Conservation (phyloP, 2,797 vertebrate genomes). For the Arrhamphus sclerolepis region DNA sequence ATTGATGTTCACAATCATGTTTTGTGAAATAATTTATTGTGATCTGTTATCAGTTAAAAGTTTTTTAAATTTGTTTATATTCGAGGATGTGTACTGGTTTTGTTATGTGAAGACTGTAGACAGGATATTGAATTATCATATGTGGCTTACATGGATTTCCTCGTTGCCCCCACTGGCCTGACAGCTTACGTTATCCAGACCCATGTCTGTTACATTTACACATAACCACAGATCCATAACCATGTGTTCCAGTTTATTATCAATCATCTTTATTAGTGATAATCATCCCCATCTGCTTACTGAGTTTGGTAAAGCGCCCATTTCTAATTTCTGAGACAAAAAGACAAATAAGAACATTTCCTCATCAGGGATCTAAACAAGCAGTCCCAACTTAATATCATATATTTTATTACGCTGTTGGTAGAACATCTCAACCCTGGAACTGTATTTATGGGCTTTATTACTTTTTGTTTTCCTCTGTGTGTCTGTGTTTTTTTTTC, state of each 20-base stretch:
- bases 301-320: constrained; percentile 29
- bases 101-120: too few relatives aligned
- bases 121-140: constrained; percentile 29
- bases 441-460: constrained; percentile 56
- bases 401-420: constrained; percentile 57
- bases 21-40: not conserved
- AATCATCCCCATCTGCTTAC: constrained; percentile 20
- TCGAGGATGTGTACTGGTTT: too few relatives aligned
- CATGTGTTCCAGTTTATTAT: constrained; percentile 42
- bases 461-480: constrained; percentile 48
- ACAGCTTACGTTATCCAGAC: constrained; percentile 51
- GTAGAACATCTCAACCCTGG: constrained; percentile 40
- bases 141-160: constrained; percentile 44
- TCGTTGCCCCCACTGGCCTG: constrained; percentile 28
- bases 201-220: constrained; percentile 38
- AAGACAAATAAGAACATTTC: constrained; percentile 24
- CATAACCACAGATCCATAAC: constrained; percentile 32
- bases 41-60: not conserved
- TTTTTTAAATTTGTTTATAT: not conserved
- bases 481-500: constrained; percentile 38
- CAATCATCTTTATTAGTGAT: constrained; percentile 34
- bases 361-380: constrained; percentile 45
- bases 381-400: constrained; percentile 68
- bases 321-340: constrained; percentile 22
- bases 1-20: not conserved